Evolutionary conservation across 1,140 invertebrate species (phyloP), one percentile per base, ranked within the genome.

Genomic region (Solenopsis invicta): DNA sequence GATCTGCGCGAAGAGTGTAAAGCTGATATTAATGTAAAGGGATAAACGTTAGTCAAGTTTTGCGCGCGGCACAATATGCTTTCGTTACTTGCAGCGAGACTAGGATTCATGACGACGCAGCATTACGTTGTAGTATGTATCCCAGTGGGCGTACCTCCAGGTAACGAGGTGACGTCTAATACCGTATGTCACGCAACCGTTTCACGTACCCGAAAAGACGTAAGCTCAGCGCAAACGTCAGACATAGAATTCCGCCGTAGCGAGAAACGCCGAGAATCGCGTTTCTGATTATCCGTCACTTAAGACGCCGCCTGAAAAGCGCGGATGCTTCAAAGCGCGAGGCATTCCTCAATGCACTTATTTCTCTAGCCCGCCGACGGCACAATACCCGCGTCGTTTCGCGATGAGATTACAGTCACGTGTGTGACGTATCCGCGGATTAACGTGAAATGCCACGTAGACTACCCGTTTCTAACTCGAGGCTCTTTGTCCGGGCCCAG

Each of bases 261-360:
- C 74, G 82, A 77, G 82, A 64, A 76, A 71, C 52, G 41, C 71
- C 16, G 56, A 61, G 54, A 62, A 64, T 85, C 59, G 52, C 52
- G 67, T 18, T 18, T 69, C 72, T 89, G 62, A 61, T 85, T 80
- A 61, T 72, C 21, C 62, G 41, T 56, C 24, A 52, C 48, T 71
- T 56, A 48, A 56, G 82, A 89, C 76, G 78, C 77, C 75, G 82
- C 56, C 62, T 89, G 87, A 87, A 52, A 76, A 54, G 56, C 84
- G 69, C 62, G 82, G 75, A 82, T 59, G 74, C 61, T 66, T 85
- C 71, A 64, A 85, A 54, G 62, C 24, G 59, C 74, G 48, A 52
- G 29, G 56, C 72, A 77, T 62, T 76, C 50, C 56, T 76, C 81
- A 76, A 75, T 64, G 81, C 82, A 66, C 75, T 85, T 85, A 78